A percentile compares a stretch with the other conserved stretches of the same genome.
phyloP scores from a whole-genome alignment of 2,888 invertebrate genomes.

The Hyppa rectilinea region DNA sequence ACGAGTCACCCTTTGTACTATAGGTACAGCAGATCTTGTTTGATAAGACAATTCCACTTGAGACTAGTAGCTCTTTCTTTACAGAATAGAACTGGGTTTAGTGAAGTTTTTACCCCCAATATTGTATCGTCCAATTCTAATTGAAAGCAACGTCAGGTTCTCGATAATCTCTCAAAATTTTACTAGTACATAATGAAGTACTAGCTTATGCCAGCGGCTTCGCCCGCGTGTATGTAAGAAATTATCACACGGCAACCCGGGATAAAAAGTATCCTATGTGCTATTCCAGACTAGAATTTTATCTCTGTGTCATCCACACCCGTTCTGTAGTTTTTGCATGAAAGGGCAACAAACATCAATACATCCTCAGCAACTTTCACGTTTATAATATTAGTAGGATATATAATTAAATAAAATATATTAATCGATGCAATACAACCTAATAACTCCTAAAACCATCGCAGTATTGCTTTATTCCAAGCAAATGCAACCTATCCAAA shows the following conservation, averaged over 20 bases:
- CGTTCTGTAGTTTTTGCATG: too few species aligned
- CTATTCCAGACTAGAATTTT: too few species aligned
- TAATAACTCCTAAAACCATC: background rate
- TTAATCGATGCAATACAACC: background rate
- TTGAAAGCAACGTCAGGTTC: background rate
- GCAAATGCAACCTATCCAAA: conserved; percentile 6
- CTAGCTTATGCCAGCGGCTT: too few species aligned
- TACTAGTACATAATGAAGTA: too few species aligned
- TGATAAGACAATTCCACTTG: conserved; percentile 4
- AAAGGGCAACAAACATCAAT: too few species aligned
- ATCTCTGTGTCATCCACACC: too few species aligned
- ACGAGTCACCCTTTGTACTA: conserved; percentile 11
- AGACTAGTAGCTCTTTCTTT: conserved; percentile 6
- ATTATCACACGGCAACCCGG: too few species aligned
- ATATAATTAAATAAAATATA: background rate
- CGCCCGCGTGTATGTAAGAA: too few species aligned
- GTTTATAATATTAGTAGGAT: too few species aligned
- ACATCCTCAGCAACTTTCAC: too few species aligned
- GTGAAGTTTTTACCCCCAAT: background rate
- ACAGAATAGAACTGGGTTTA: background rate
- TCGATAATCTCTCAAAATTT: background rate
- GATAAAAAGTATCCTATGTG: too few species aligned
- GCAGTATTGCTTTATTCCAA: conserved; percentile 2
- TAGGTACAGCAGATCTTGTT: conserved; percentile 10
- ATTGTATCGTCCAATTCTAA: too few species aligned